Evolutionary conservation across 2,888 invertebrate species (phyloP), one percentile per base, ranked within the genome.

Genomic region (Hanleya hanleyi): DNA sequence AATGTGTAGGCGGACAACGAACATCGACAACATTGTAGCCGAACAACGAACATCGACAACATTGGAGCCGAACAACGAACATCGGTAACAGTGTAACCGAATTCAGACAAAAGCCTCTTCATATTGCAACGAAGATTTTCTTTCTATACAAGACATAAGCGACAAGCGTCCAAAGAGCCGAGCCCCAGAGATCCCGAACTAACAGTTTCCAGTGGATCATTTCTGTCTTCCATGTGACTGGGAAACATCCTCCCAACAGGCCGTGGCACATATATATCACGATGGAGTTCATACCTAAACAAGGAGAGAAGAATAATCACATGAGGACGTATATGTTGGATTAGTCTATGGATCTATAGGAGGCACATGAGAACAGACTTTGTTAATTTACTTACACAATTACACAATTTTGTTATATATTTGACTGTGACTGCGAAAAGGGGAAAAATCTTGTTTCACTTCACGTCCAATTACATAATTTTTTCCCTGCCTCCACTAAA

Each of bases 231-330:
- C 80, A 80, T 2, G 69, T 51, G 15, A 81, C 69, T 0, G 81
- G 81, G 47, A 81, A 75, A 67, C 72, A 77, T 1, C 47, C 37
- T 15, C 67, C 41, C 57, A 81, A 78, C 26, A 78, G 57, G 36
- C 69, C 69, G 70, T 79, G 79, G 51, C 79, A 71, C n/a, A 74
- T 38, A 73, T 81, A 81, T 33, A 81, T 66, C 29, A 78, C 69
- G 32, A 81, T 75, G 0, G 79, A 77, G 57, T 81, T 81, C 78
- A 78, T 80, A 2, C 81, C 81, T 81, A 75, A 0, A 69, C 37
- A 15, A 38, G 26, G 22, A 12, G 15, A 64, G 32, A 67, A 47
- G 4, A 29, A 61, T 26, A 61, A 18, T 57, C 47, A 41, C 12
- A 15, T 18, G 18, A 41, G 18, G 12, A 41, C 18, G 12, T 41